A percentile compares a stretch with the other conserved stretches of the same genome.
These are phyloP conservation scores for Ciona savignyi DNA, from an alignment of 23 tunicate species.

Conservation along the genomic window DNA sequence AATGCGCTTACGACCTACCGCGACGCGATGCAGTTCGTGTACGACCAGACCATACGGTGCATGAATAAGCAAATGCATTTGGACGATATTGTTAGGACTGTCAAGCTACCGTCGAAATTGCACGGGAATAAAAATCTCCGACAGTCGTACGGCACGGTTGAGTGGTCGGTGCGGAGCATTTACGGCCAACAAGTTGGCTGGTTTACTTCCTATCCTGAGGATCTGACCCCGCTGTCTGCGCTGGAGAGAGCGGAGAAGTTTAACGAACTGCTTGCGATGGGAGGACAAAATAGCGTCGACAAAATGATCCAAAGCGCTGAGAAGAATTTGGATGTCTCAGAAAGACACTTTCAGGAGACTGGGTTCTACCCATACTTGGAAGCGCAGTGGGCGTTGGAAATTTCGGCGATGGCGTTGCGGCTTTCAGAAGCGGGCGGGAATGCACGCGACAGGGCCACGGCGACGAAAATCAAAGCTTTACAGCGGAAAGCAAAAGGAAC, in stretches of 20 bases:
- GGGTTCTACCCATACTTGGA: slow-evolving; percentile 5
- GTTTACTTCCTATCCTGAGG: slow-evolving; percentile 26
- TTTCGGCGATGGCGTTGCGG: slow-evolving; percentile 9
- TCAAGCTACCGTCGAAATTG: slow-evolving; percentile 27
- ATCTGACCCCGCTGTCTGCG: slow-evolving; percentile 16
- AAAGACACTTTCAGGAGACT: slow-evolving; percentile 1
- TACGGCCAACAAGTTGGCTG: slow-evolving; percentile 40
- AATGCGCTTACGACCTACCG: slow-evolving; percentile 24
- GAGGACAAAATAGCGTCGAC: neutral
- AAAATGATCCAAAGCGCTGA: slow-evolving; percentile 27
- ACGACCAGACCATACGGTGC: slow-evolving; percentile 51
- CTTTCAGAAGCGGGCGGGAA: neutral
- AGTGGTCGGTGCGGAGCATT: slow-evolving; percentile 49
- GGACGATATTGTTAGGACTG: slow-evolving; percentile 32
- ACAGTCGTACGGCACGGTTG: slow-evolving; percentile 53
- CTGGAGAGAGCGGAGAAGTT: slow-evolving; percentile 8
- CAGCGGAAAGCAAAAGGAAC: neutral
- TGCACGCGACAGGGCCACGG: slow-evolving; percentile 8
- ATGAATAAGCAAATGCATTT: neutral
- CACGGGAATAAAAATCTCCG: slow-evolving; percentile 12
- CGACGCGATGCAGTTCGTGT: slow-evolving; percentile 54
- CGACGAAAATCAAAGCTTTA: slow-evolving; percentile 5
- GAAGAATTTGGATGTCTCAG: slow-evolving; percentile 5
- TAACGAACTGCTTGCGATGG: slow-evolving; percentile 2
- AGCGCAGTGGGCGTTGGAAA: slow-evolving; percentile 51